Conservation (phyloP, 2,888 invertebrate genomes). For the Hermaeophaga mercurialis region DNA sequence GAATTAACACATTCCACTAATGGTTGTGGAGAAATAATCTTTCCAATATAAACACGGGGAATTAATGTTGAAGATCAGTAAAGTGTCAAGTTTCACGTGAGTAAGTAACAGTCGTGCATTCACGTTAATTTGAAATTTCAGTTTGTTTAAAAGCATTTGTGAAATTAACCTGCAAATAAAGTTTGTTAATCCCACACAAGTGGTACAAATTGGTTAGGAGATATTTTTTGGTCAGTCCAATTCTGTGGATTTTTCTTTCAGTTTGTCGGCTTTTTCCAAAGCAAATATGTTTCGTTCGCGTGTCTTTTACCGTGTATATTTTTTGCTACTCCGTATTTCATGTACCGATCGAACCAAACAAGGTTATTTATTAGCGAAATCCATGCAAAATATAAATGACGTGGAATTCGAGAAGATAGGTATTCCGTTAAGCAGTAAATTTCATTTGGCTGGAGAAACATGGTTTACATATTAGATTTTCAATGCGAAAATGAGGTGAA, state of each 20-base stretch:
- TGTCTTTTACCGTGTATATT: slow-evolving; percentile 19
- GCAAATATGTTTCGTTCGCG: slow-evolving; percentile 28
- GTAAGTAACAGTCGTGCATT: too few species aligned
- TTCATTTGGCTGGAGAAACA: slow-evolving; percentile 15
- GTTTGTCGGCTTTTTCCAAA: not conserved
- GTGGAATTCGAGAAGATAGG: slow-evolving; percentile 33
- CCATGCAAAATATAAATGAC: slow-evolving; percentile 37
- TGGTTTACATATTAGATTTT: slow-evolving; percentile 14
- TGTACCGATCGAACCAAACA: slow-evolving; percentile 33
- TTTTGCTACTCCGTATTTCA: slow-evolving; percentile 18
- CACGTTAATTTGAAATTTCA: too few species aligned
- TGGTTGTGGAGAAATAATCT: too few species aligned
- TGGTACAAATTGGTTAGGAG: too few species aligned
- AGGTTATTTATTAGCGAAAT: slow-evolving; percentile 39
- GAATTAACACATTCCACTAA: too few species aligned
- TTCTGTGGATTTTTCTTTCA: not conserved
- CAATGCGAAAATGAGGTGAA: slow-evolving; percentile 1
- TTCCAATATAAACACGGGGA: too few species aligned
- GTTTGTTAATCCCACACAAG: too few species aligned
- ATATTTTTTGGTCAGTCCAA: too few species aligned
- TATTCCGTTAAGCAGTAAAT: slow-evolving; percentile 25
- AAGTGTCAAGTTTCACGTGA: too few species aligned
- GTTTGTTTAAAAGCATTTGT: too few species aligned
- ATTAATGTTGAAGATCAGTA: too few species aligned
- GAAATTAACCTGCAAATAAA: too few species aligned